phyloP scores from a whole-genome alignment of 2,888 invertebrate genomes.

The Cephalotes varians region DNA sequence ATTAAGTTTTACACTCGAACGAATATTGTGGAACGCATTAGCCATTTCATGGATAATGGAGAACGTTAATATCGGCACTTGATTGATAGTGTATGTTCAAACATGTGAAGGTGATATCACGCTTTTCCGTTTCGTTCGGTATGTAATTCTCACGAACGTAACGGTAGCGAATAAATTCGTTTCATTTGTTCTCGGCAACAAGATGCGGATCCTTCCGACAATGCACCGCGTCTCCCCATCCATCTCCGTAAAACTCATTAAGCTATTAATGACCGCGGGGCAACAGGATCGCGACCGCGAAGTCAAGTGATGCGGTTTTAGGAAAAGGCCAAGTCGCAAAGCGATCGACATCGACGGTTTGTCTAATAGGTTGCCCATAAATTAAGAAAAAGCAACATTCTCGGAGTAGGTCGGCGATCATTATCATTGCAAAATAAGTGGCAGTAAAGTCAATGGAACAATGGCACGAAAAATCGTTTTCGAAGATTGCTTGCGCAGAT shows the following conservation, averaged over 20 bases:
- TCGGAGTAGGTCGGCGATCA: neutral
- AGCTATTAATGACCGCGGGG: conserved; percentile 12
- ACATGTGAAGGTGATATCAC: neutral
- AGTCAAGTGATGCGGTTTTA: conserved; percentile 1
- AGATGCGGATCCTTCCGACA: neutral
- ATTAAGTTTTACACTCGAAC: conserved; percentile 25
- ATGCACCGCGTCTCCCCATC: neutral
- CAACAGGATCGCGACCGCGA: neutral
- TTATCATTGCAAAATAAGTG: conserved; percentile 16
- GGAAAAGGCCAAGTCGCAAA: neutral
- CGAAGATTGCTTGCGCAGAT: conserved; percentile 3
- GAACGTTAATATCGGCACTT: conserved; percentile 23
- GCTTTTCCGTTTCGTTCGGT: conserved; percentile 47
- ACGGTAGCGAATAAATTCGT: neutral
- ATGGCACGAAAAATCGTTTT: neutral
- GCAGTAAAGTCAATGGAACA: conserved; percentile 4
- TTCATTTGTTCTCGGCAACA: conserved; percentile 3
- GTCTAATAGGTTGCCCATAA: neutral
- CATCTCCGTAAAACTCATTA: conserved; percentile 7
- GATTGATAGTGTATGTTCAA: conserved; percentile 33
- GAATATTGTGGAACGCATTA: conserved; percentile 41
- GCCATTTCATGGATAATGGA: conserved; percentile 8
- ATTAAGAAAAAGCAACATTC: conserved; percentile 22
- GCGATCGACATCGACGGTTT: neutral
- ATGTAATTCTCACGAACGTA: conserved; percentile 21